These are phyloP conservation scores for Silurus asotus DNA, from an alignment of 2,113 vertebrate species.

Conservation along the genomic window DNA sequence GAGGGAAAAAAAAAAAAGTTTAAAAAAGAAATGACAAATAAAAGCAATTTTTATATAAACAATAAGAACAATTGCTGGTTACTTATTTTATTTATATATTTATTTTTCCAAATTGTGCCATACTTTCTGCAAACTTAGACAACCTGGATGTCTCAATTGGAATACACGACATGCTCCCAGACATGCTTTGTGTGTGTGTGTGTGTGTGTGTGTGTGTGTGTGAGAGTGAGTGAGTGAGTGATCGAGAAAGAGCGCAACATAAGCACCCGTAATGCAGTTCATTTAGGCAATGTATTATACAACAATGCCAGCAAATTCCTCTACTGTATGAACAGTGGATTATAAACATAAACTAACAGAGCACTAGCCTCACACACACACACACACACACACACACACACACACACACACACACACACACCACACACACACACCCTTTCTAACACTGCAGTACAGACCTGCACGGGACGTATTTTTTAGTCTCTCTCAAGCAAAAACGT, in stretches of 20 bases:
- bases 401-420: too few species aligned
- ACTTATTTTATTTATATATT: too few species aligned
- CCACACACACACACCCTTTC: neutral
- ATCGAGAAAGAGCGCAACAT: neutral
- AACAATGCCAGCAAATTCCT: neutral
- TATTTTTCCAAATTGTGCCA: neutral
- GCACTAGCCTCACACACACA: neutral
- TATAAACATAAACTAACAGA: constrained; percentile 1
- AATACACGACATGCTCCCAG: neutral
- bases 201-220: neutral
- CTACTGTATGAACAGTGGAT: neutral
- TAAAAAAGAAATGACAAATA: too few species aligned
- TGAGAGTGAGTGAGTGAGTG: neutral
- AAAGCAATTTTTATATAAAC: too few species aligned
- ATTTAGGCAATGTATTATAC: neutral
- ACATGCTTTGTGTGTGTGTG: neutral
- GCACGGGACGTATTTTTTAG: too few species aligned
- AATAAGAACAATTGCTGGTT: neutral
- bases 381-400: neutral
- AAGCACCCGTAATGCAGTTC: neutral
- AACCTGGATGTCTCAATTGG: neutral
- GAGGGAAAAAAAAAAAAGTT: too few species aligned
- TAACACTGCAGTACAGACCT: too few species aligned
- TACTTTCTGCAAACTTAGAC: neutral
- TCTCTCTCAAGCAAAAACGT: too few species aligned